Evolutionary conservation across 30 jellyfish, hydroid and myxozoan species (phyloP).

Genomic region (Cassiopea andromeda): DNA sequence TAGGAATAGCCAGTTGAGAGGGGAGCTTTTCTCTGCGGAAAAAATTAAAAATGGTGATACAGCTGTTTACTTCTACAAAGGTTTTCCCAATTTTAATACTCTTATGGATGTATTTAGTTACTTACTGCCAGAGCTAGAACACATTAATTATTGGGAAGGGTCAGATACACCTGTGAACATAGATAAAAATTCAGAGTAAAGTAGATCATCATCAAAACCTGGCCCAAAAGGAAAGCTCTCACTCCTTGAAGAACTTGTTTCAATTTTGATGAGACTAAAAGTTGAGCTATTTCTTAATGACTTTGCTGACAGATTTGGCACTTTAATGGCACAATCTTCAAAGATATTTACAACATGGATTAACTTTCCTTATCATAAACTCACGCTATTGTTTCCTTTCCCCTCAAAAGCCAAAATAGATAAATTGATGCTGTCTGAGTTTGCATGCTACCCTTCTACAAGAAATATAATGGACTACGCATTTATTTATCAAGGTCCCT

Average conservation of each 20-base stretch:
- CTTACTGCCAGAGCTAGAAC: constrained; percentile 13
- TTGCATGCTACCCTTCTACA: constrained; percentile 16
- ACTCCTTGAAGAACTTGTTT: constrained; percentile 28
- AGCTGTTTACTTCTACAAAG: constrained; percentile 40
- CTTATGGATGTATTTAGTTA: constrained; percentile 12
- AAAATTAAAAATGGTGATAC: not conserved
- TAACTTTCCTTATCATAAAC: constrained; percentile 13
- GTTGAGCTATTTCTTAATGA: constrained; percentile 44
- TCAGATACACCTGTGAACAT: constrained; percentile 26
- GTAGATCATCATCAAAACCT: constrained; percentile 9
- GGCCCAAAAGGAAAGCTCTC: constrained; percentile 51
- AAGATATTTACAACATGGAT: constrained; percentile 55
- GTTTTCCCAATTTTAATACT: constrained; percentile 23
- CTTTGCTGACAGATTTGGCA: constrained; percentile 31
- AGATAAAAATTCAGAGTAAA: not conserved
- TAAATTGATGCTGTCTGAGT: not conserved
- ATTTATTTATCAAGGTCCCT: constrained; percentile 28
- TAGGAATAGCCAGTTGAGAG: not conserved
- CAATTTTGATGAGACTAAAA: constrained; percentile 35
- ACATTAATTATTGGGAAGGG: constrained; percentile 27
- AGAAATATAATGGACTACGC: constrained; percentile 36
- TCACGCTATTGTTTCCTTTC: constrained; percentile 11
- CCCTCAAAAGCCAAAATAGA: constrained; percentile 7
- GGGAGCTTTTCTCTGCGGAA: not conserved
- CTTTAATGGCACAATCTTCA: constrained; percentile 49